Percentiles rank a stretch among this genome's conserved stretches.
Evolutionary conservation across 1,140 invertebrate species (phyloP).

Genomic region (Cydia fagiglandana): DNA sequence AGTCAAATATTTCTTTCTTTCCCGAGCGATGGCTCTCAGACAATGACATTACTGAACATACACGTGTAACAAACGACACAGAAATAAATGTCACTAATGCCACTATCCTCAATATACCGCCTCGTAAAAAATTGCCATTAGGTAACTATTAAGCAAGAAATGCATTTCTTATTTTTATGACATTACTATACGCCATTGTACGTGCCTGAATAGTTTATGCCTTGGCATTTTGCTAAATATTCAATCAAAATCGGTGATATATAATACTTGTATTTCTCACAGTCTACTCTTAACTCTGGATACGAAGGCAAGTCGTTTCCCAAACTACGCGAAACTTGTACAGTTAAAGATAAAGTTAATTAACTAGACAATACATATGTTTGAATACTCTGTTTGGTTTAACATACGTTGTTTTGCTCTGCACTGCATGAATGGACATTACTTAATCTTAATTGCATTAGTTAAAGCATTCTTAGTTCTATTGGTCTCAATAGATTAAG

Average conservation of each 20-base stretch:
- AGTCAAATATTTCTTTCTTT: no score
- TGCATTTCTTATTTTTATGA: no score
- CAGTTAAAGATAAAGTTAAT: neutral
- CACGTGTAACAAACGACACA: no score
- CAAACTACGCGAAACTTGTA: neutral
- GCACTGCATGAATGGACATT: constrained; percentile 6
- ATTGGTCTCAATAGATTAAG: constrained; percentile 47
- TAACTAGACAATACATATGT: constrained; percentile 7
- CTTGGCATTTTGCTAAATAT: neutral
- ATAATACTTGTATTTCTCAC: neutral
- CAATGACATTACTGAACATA: no score
- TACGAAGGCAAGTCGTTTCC: constrained; percentile 27
- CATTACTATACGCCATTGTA: neutral
- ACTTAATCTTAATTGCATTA: constrained; percentile 36
- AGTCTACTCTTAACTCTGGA: constrained; percentile 28
- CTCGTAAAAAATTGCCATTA: no score
- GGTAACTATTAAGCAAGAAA: no score
- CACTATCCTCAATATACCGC: no score
- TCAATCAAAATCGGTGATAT: neutral
- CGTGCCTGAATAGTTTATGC: no score
- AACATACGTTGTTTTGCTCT: constrained; percentile 18
- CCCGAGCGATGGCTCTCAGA: no score
- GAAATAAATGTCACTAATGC: no score
- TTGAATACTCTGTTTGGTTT: constrained; percentile 14
- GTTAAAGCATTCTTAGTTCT: constrained; percentile 53